Conservation (phyloP, 2,888 invertebrate genomes). For the Elysia crispata region DNA sequence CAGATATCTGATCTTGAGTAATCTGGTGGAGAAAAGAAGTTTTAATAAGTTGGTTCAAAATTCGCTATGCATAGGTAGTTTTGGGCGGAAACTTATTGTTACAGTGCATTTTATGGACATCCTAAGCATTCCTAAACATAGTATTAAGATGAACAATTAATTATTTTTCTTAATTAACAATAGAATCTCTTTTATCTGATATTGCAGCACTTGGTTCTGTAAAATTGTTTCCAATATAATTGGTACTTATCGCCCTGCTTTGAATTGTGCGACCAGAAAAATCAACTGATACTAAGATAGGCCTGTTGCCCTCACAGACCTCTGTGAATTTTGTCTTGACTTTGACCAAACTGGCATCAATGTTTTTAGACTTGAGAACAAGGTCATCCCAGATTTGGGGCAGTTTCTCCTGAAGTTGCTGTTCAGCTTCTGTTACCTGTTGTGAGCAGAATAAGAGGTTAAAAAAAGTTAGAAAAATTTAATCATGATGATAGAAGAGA, state of each 20-base stretch:
- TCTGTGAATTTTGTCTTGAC: constrained; percentile 92
- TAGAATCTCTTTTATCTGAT: no score
- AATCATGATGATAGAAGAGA: neutral
- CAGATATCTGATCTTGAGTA: constrained; percentile 86
- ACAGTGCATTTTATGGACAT: no score
- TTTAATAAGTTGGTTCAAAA: neutral
- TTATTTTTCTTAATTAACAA: no score
- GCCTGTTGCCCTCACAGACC: constrained; percentile 65
- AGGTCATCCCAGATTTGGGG: constrained; percentile 76
- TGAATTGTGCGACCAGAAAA: no score
- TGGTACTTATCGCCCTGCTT: no score
- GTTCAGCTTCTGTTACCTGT: constrained; percentile 73
- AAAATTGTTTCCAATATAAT: no score
- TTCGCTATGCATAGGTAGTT: no score
- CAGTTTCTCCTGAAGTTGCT: constrained; percentile 67
- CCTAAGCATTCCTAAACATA: no score
- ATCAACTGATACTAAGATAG: no score
- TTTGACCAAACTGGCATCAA: constrained; percentile 79
- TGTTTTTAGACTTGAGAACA: constrained; percentile 77
- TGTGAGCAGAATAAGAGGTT: neutral
- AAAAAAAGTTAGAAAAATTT: neutral
- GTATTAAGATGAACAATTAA: no score
- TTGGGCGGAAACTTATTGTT: no score
- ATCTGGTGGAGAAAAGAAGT: constrained; percentile 76
- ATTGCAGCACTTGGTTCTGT: no score